Evolutionary conservation across 2,797 vertebrate species (phyloP).

Genomic region (Gephyroberyx darwinii): DNA sequence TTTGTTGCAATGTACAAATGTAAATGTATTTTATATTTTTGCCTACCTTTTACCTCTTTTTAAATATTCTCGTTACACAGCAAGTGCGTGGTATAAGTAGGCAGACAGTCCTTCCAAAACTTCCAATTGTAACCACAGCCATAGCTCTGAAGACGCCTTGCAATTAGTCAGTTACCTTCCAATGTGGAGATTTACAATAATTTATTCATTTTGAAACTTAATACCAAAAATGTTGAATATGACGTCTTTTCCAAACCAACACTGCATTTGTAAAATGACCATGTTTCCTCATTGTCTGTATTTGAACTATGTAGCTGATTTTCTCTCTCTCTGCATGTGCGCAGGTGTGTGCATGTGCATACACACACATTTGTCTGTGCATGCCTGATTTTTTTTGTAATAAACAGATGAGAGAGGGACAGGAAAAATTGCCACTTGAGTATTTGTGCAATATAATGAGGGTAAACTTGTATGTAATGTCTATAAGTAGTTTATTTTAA

Average conservation of each 20-base stretch:
- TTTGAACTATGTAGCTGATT: constrained; percentile 37
- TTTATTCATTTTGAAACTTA: constrained; percentile 51
- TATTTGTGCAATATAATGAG: constrained; percentile 83
- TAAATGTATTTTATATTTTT: constrained; percentile 61
- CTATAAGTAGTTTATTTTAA: constrained; percentile 59
- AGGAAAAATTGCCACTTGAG: constrained; percentile 77
- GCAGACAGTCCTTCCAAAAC: not conserved
- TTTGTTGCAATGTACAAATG: constrained; percentile 65
- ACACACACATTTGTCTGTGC: constrained; percentile 12
- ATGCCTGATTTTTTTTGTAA: constrained; percentile 38
- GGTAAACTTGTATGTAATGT: constrained; percentile 70
- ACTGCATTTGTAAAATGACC: constrained; percentile 27
- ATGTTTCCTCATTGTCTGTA: constrained; percentile 36
- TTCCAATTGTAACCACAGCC: constrained; percentile 15
- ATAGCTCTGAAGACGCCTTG: constrained; percentile 9
- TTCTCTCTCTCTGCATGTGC: not conserved
- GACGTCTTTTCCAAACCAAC: constrained; percentile 21
- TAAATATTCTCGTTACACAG: constrained; percentile 30
- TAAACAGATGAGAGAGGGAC: constrained; percentile 53
- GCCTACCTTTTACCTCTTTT: constrained; percentile 50
- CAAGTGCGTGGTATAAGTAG: constrained; percentile 20
- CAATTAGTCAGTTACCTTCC: constrained; percentile 20
- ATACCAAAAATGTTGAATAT: constrained; percentile 25
- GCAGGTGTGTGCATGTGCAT: constrained; percentile 16
- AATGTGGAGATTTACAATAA: constrained; percentile 45